Base-by-base conservation (phyloP, 2,113 vertebrate species). In the Pangasianodon hypophthalmus region DNA sequence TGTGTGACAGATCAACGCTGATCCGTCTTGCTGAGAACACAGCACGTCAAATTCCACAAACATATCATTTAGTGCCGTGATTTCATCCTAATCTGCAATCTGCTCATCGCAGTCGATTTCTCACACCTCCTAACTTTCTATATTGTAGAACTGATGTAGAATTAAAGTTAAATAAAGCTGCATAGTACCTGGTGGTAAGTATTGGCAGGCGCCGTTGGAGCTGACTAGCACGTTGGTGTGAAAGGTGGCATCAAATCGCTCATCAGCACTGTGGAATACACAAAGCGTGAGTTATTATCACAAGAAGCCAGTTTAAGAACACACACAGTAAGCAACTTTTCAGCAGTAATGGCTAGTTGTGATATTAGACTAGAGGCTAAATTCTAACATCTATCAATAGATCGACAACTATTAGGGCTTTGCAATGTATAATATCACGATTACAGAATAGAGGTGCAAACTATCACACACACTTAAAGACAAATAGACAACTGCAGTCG, bases 221-320 rank as follows among this genome's bases (percentile, higher is more conserved):
- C 96, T 96, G 92, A 99, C 97, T 92, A 99, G 75, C 91, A 99
- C 96, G 0, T 99, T 99, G 92, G 98, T 98, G 91, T 97, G 97
- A 95, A 97, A 98, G 0, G 97, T 98, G 80, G 97, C 97, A 91
- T 99, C 98, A 88, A 98, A 99, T 50, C 97, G 95, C 93, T 99
- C 98, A 84, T 99, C 98, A 26, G 98, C 98, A 93, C 98, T 99
- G 94, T 91, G 94, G 93, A 48, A 48, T 84, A 92, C 62, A 94
- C 16, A 67, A 56, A 52, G 60, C 26, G 4, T n/a, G 85, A 44
- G 56, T 21, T 75, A 90, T 1, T 86, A 69, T 87, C 62, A 81
- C 86, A 92, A 87, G 11, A 62, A 67, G 29, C 14, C n/a, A 56
- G 46, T 9, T 50, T 29, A 6, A 16, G 3, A 52, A 14, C 11